Evolutionary conservation across 2,888 invertebrate genomes (phyloP), one percentile per base, ranked within the genome.

Genomic region (Apeira syringaria): DNA sequence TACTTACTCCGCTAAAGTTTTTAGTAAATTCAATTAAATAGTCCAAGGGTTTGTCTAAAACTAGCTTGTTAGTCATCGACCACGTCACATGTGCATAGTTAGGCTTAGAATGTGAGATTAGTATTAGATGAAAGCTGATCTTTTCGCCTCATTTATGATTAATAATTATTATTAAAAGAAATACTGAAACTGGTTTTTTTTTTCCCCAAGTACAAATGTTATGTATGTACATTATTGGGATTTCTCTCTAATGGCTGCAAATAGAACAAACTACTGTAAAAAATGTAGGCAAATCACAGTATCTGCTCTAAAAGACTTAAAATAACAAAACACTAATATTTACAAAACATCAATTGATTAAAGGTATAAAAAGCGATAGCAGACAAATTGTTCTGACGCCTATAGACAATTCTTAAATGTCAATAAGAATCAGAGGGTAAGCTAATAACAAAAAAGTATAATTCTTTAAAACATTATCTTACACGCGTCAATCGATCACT

Each of bases 91-190:
- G 36, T 43, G 42, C 42, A 32, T 5, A 26, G 6, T 27, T 20
- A 40, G 17, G 45, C 39, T 26, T 3, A 32, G 13, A 24, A 24
- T 32, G 24, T 50, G 56, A 11, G 20, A 33, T 56, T 50, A 50
- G 30, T 47, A 35, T 27, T 32, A 24, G 22, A 36, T 33, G 54
- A 49, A 56, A 53, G 42, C 49, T 47, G n/a, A n/a, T n/a, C n/a
- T n/a, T n/a, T n/a, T n/a, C n/a, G n/a, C n/a, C n/a, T n/a, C n/a
- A n/a, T n/a, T n/a, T n/a, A n/a, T n/a, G n/a, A n/a, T n/a, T n/a
- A n/a, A n/a, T n/a, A n/a, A n/a, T n/a, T n/a, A n/a, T n/a, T n/a
- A n/a, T n/a, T n/a, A n/a, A n/a, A n/a, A n/a, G n/a, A n/a, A n/a
- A n/a, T n/a, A n/a, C n/a, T n/a, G n/a, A n/a, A n/a, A n/a, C n/a